These are phyloP conservation scores for Amphilophus citrinellus DNA, from an alignment of 2,113 vertebrate species.

Conservation along the genomic window DNA sequence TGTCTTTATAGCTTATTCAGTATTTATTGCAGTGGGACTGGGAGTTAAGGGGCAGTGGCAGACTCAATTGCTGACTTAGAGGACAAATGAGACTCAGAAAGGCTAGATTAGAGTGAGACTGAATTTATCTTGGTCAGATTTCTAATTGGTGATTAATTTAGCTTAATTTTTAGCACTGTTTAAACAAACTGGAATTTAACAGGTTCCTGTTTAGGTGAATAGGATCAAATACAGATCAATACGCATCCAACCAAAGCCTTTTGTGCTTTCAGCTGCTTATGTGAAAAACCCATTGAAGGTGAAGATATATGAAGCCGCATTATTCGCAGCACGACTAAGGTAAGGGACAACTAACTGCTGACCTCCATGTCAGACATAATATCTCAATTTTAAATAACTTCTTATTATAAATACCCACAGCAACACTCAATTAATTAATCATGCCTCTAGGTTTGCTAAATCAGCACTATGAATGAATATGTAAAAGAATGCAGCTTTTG, in stretches of 20 bases:
- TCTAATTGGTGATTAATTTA: not conserved
- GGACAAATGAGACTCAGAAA: not conserved
- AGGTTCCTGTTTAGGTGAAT: not conserved
- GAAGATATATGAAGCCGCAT: not conserved
- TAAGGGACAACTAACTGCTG: conserved; percentile 27
- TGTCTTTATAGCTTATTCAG: not conserved
- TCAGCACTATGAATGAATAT: conserved; percentile 57
- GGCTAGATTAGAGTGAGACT: not conserved
- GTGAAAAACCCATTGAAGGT: conserved; percentile 46
- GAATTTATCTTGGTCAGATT: not conserved
- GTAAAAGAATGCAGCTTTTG: conserved; percentile 29
- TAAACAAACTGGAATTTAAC: not conserved
- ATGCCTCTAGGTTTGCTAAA: conserved; percentile 25
- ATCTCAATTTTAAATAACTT: conserved; percentile 24
- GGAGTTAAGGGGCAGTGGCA: not conserved
- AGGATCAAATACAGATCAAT: not conserved
- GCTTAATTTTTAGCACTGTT: not conserved
- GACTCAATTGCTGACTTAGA: not conserved
- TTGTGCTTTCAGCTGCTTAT: conserved; percentile 30
- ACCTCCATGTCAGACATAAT: conserved; percentile 37
- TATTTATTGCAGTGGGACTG: conserved; percentile 8
- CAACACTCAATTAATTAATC: conserved; percentile 57
- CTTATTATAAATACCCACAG: conserved; percentile 48
- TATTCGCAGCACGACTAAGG: conserved; percentile 46
- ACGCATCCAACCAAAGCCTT: not conserved